A percentile compares a stretch with the other conserved stretches of the same genome.
phyloP scores from a whole-genome alignment of 2,113 vertebrate species.

The Ailuropoda melanoleuca region DNA sequence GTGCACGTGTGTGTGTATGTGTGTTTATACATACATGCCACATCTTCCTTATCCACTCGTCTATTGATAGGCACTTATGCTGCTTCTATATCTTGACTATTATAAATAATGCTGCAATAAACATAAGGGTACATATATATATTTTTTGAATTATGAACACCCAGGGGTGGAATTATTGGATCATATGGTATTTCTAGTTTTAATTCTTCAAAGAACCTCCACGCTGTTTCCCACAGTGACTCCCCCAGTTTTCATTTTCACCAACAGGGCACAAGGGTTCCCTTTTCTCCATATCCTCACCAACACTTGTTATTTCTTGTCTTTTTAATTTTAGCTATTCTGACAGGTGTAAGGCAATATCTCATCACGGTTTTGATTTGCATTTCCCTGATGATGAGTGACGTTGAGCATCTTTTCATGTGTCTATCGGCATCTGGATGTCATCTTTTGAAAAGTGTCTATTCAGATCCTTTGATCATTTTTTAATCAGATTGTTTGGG shows the following conservation, averaged over 20 bases:
- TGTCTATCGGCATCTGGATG: not conserved
- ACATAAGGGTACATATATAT: not conserved
- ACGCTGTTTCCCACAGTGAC: not conserved
- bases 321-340: not conserved
- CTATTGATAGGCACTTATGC: not conserved
- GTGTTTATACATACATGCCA: not conserved
- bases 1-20: not conserved
- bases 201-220: not conserved
- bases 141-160: not conserved
- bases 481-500: not conserved
- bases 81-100: not conserved
- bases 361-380: not conserved
- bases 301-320: not conserved
- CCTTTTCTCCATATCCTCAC: not conserved
- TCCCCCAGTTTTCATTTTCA: not conserved
- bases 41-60: not conserved
- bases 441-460: not conserved
- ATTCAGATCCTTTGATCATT: not conserved
- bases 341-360: not conserved
- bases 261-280: not conserved
- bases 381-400: not conserved
- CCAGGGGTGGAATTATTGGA: not conserved
- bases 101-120: not conserved
- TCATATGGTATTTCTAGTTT: not conserved
- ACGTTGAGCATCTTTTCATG: not conserved